These are phyloP conservation scores for Protodeltote pygarga DNA, from an alignment of 2,888 invertebrate genomes.

Conservation along the genomic window DNA sequence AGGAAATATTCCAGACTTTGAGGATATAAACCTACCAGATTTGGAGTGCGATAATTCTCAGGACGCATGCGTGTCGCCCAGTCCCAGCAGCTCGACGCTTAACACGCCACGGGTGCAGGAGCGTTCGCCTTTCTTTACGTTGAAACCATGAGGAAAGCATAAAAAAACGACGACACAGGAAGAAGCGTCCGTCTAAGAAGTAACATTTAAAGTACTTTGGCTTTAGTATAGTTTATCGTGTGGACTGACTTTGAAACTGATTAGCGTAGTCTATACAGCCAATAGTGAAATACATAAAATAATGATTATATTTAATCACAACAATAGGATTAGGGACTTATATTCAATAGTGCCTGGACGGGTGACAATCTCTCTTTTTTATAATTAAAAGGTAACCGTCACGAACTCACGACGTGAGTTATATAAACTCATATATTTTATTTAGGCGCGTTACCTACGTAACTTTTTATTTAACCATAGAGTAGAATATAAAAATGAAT, in stretches of 20 bases:
- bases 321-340: conserved; percentile 1
- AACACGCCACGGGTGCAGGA: conserved; percentile 77
- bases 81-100: conserved; percentile 64
- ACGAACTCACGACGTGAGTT: no score
- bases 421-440: no score
- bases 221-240: conserved; percentile 17
- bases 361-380: no score
- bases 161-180: conserved; percentile 44
- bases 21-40: conserved; percentile 79
- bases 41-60: conserved; percentile 73
- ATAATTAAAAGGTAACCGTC: no score
- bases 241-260: conserved; percentile 38
- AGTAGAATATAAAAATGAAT: no score
- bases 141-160: conserved; percentile 63
- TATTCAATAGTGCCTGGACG: no score
- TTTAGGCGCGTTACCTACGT: no score
- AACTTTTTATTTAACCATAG: no score
- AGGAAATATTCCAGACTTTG: conserved; percentile 86
- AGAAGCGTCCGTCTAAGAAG: conserved; percentile 33
- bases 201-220: conserved; percentile 20
- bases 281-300: conserved; percentile 8
- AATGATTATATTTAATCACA: not conserved
- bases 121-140: conserved; percentile 68
- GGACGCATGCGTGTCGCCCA: conserved; percentile 62
- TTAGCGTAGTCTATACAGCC: conserved; percentile 25